A percentile compares a stretch with the other conserved stretches of the same genome.
Conservation (phyloP, 2,797 vertebrate genomes). For the Acanthiza pusilla region DNA sequence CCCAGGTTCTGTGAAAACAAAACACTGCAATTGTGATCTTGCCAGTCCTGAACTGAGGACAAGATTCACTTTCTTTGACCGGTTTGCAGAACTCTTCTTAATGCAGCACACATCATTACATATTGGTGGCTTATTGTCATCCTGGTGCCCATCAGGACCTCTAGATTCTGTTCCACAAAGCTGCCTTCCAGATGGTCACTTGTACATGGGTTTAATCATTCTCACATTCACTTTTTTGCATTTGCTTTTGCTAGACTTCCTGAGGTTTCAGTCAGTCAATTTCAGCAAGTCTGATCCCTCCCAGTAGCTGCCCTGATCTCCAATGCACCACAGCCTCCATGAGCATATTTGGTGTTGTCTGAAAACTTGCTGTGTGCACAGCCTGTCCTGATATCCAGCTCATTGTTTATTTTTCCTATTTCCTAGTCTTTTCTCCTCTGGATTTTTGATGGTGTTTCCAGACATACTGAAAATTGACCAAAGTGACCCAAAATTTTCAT, state of each 20-base stretch:
- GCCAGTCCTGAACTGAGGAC: accelerated
- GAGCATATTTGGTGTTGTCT: not conserved
- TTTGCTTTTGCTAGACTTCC: not conserved
- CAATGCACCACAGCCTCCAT: accelerated
- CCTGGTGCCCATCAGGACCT: not conserved
- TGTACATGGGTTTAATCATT: not conserved
- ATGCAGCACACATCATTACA: accelerated
- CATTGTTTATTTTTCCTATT: not conserved
- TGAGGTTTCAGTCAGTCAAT: not conserved
- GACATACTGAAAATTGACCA: not conserved
- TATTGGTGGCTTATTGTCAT: not conserved
- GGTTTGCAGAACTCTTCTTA: not conserved
- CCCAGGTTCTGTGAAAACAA: not conserved
- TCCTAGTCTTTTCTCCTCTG: not conserved
- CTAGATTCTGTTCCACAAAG: not conserved
- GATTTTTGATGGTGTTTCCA: not conserved
- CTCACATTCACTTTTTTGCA: not conserved
- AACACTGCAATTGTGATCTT: accelerated
- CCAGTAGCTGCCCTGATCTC: not conserved
- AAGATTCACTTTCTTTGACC: not conserved
- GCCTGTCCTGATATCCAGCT: not conserved
- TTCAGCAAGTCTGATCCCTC: not conserved
- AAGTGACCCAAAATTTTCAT: not conserved
- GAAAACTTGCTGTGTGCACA: not conserved
- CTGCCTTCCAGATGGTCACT: not conserved